Conservation (phyloP, 2,888 invertebrate genomes). For the Heterodera filipjevi region DNA sequence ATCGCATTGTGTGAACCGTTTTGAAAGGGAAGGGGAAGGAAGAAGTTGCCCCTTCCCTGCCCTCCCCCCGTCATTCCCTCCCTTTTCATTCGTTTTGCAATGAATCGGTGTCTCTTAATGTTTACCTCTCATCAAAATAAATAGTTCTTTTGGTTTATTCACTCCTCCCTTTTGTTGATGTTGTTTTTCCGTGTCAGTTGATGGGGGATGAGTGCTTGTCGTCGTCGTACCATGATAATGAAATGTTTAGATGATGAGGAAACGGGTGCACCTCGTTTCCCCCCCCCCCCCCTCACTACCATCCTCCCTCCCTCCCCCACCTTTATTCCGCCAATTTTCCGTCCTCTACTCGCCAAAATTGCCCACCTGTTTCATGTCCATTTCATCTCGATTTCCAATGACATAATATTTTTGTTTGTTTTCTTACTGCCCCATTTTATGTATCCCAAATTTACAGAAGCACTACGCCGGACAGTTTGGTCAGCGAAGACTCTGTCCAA, state of each 20-base stretch:
- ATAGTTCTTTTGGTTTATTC: not conserved
- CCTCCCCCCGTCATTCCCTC: not conserved
- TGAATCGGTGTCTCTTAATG: slow-evolving; percentile 5
- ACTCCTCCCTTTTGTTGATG: too few species aligned
- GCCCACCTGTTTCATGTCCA: not conserved
- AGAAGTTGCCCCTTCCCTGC: not conserved
- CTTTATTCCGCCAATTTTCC: not conserved
- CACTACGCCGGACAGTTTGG: slow-evolving; percentile 16
- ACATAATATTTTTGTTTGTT: not conserved
- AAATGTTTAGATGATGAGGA: not conserved
- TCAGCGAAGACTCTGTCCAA: not conserved
- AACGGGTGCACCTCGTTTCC: not conserved
- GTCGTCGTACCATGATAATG: not conserved
- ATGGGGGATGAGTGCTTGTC: not conserved
- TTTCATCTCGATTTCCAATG: not conserved
- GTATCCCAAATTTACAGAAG: not conserved
- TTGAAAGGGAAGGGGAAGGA: not conserved
- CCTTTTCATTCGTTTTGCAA: not conserved
- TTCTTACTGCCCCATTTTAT: not conserved
- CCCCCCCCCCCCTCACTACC: not conserved
- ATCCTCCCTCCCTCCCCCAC: not conserved
- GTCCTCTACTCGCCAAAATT: not conserved
- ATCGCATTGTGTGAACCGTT: slow-evolving; percentile 1
- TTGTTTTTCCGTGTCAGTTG: slow-evolving; percentile 20
- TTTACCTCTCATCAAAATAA: not conserved